Conservation (phyloP, 1,140 invertebrate species). For the Vollenhovia emeryi region DNA sequence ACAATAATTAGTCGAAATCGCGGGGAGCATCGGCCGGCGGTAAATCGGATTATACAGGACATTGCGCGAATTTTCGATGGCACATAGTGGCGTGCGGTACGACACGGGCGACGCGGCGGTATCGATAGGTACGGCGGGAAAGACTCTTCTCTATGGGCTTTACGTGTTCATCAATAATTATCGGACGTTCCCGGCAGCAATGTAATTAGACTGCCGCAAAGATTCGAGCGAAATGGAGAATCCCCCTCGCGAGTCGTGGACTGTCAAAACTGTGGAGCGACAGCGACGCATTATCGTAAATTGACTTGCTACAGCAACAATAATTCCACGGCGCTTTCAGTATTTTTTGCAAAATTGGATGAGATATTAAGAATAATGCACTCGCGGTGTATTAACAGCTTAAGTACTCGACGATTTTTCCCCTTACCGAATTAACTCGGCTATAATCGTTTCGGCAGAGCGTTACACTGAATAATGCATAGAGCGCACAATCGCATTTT, state of each 20-base stretch:
- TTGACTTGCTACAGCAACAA: not conserved
- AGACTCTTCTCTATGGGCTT: conserved; percentile 25
- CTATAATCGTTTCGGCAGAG: not conserved
- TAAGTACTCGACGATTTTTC: not conserved
- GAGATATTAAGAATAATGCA: not conserved
- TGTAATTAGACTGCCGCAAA: conserved; percentile 18
- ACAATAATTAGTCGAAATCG: conserved; percentile 71
- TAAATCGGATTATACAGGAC: conserved; percentile 65
- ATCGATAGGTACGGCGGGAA: not conserved
- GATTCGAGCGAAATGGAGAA: not conserved
- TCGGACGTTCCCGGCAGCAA: not conserved
- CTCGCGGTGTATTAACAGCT: too few species aligned
- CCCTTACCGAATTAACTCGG: not conserved
- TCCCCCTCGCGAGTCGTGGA: not conserved
- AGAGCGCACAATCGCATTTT: conserved; percentile 25
- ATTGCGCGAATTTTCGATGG: conserved; percentile 61
- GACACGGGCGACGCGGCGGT: not conserved
- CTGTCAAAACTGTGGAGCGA: not conserved
- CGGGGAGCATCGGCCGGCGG: conserved; percentile 51
- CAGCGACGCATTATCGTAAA: not conserved
- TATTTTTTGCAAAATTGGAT: not conserved
- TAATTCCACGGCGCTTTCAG: not conserved
- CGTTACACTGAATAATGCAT: conserved; percentile 31
- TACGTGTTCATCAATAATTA: conserved; percentile 35
- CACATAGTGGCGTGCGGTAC: conserved; percentile 13